These are phyloP conservation scores for Brachypteracias leptosomus DNA, from an alignment of 2,113 vertebrate species.

Conservation along the genomic window DNA sequence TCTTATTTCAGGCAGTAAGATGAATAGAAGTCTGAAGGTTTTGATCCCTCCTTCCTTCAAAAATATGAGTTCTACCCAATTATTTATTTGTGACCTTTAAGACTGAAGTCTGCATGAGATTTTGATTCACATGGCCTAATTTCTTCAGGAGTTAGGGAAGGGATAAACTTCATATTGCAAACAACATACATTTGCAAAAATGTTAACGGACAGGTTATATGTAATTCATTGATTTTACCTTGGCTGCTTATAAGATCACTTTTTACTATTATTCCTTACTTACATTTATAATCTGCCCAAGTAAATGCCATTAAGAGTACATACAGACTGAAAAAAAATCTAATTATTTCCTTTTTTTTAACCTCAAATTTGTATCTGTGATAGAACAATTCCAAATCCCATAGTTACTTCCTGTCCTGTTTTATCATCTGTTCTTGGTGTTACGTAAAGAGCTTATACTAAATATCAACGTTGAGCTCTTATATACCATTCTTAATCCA, in stretches of 20 bases:
- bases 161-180: background rate
- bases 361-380: background rate
- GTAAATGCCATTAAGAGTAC: background rate
- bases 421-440: constrained; percentile 51
- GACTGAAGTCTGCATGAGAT: background rate
- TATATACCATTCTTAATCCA: constrained; percentile 54
- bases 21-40: background rate
- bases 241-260: background rate
- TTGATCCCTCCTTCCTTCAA: background rate
- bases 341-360: background rate
- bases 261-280: background rate
- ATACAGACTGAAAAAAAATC: background rate
- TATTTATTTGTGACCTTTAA: background rate
- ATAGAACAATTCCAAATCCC: background rate
- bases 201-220: background rate
- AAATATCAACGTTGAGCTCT: constrained; percentile 30
- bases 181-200: background rate
- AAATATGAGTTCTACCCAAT: background rate
- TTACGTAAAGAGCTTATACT: constrained; percentile 58
- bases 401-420: constrained; percentile 6
- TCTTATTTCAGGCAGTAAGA: background rate
- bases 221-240: background rate
- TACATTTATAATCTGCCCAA: background rate
- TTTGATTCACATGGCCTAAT: background rate
- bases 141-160: background rate